Conservation (phyloP, 2,888 invertebrate genomes). For the Mesorhabditis sp. region DNA sequence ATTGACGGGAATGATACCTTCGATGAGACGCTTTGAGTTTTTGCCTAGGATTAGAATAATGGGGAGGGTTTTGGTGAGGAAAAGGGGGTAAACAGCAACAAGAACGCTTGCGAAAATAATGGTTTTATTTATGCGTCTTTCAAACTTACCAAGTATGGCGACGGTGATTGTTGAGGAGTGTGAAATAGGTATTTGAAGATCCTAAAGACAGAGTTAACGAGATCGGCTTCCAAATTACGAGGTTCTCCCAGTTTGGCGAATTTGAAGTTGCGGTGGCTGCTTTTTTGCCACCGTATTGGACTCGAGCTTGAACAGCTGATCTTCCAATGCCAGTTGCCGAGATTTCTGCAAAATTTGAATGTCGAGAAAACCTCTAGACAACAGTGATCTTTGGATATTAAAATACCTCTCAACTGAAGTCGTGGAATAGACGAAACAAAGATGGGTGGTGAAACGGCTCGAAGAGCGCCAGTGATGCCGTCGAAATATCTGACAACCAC, state of each 20-base stretch:
- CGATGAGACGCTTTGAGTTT: not conserved
- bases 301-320: not conserved
- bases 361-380: not conserved
- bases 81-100: too few species aligned
- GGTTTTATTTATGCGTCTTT: too few species aligned
- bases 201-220: not conserved
- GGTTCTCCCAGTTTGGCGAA: not conserved
- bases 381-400: not conserved
- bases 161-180: not conserved
- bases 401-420: conserved; percentile 26
- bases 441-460: conserved; percentile 59
- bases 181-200: not conserved
- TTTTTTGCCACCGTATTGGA: not conserved
- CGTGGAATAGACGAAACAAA: conserved; percentile 38
- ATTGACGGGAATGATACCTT: not conserved
- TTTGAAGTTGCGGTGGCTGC: not conserved
- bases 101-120: too few species aligned
- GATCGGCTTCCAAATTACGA: not conserved
- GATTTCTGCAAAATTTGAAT: not conserved
- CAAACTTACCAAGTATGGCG: not conserved
- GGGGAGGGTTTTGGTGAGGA: too few species aligned
- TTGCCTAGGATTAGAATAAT: not conserved
- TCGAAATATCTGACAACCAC: conserved; percentile 60
- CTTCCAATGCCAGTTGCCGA: not conserved
- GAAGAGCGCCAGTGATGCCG: conserved; percentile 59